Evolutionary conservation across 1,140 invertebrate species (phyloP), one percentile per base, ranked within the genome.

Genomic region (Drosophila tropicalis): DNA sequence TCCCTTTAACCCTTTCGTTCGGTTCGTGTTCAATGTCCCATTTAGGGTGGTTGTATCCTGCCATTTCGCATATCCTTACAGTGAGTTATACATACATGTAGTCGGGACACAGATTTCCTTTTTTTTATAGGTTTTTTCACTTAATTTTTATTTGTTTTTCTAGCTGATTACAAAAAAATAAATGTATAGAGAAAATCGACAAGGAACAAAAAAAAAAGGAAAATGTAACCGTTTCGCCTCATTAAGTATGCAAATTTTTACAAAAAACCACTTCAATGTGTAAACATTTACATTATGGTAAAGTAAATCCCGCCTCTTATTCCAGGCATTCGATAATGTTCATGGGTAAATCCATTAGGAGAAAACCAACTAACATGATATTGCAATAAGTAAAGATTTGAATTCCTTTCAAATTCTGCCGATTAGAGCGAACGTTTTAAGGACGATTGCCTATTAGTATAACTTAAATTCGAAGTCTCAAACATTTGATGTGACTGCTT

Each of bases 81-180:
- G 5, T 15, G 19, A 5, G n/a, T 13, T 13, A 62, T 32, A 70
- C 6, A 22, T 51, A 5, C 17, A 22, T 51, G 17, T 22, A 19
- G 56, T 68, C 67, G 63, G 12, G 75, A 54, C 44, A 87, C 61
- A 61, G 70, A 22, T 47, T 51, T 51, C 10, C 2, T 51, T 51
- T 79, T 86, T 86, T 83, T 62, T 71, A 66, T 61, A 29, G 41
- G 70, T 76, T 87, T 86, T 87, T 86, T 83, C 83, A 86, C 76
- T 70, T 89, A 86, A 87, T 86, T 86, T 87, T 82, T 87, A 86
- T 86, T 86, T 86, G 83, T 83, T 87, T 87, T 86, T 62, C 62
- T 44, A 79, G 70, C 47, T 75, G 82, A 87, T 86, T 76, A 87
- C 69, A 78, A 79, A 82, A 71, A 76, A 19, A 51, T 4, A 36